These are phyloP conservation scores for Erinaceus europaeus DNA, from an alignment of 2,113 vertebrate species.

Conservation along the genomic window DNA sequence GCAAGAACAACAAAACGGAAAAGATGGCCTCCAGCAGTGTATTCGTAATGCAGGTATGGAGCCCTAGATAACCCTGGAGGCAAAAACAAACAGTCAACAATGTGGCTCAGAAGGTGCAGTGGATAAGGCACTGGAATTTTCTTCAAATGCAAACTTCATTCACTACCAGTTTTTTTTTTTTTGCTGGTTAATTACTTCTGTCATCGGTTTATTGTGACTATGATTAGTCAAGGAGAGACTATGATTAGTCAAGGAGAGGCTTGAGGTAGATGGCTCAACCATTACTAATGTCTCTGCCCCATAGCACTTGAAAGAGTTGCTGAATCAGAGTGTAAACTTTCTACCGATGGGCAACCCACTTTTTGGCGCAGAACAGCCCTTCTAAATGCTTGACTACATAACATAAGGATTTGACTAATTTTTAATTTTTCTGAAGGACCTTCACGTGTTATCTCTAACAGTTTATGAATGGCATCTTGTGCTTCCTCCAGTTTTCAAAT, in stretches of 20 bases:
- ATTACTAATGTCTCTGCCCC: not conserved
- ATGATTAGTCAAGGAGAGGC: not conserved
- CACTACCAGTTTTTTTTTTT: not conserved
- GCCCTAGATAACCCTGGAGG: no score
- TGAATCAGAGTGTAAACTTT: not conserved
- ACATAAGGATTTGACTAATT: conserved; percentile 26
- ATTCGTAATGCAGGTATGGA: no score
- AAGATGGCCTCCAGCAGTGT: no score
- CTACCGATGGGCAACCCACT: not conserved
- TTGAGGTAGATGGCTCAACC: not conserved
- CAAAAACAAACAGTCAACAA: no score
- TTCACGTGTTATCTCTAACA: not conserved
- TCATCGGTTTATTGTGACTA: not conserved
- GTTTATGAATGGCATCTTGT: not conserved
- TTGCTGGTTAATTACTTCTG: not conserved
- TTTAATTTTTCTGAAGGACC: conserved; percentile 20
- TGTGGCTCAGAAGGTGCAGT: no score
- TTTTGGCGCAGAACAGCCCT: not conserved
- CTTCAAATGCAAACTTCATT: conserved; percentile 35
- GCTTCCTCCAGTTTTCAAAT: conserved; percentile 15
- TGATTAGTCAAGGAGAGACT: not conserved
- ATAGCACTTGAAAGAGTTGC: not conserved
- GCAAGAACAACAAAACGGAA: no score
- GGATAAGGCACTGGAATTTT: conserved; percentile 32
- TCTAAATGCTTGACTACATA: conserved; percentile 23